Evolutionary conservation across 2,113 vertebrate genomes (phyloP).

Genomic region (Seriola dumerili): DNA sequence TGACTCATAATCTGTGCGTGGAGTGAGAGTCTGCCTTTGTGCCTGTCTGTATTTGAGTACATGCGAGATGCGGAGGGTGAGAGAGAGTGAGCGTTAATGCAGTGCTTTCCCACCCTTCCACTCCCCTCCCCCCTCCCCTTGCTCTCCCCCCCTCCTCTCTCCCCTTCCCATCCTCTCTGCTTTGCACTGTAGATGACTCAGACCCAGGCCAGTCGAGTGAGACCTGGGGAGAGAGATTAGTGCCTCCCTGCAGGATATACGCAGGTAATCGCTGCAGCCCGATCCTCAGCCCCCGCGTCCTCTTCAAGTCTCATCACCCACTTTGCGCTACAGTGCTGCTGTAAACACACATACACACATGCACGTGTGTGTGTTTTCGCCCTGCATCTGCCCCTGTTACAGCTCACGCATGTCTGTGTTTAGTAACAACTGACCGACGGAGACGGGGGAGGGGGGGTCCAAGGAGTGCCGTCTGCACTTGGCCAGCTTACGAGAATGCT

Average conservation of each 20-base stretch:
- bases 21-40: slow-evolving; percentile 64
- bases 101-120: slow-evolving; percentile 81
- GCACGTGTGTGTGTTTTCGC: slow-evolving; percentile 71
- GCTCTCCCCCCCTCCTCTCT: slow-evolving; percentile 68
- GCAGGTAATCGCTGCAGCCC: slow-evolving; percentile 89
- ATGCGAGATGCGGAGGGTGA: slow-evolving; percentile 64
- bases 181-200: slow-evolving; percentile 93
- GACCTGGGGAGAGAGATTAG: slow-evolving; percentile 90
- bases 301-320: slow-evolving; percentile 50
- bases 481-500: slow-evolving; percentile 72
- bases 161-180: slow-evolving; percentile 85
- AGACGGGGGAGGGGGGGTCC: slow-evolving; percentile 7
- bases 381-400: slow-evolving; percentile 64
- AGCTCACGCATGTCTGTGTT: slow-evolving; percentile 78
- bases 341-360: slow-evolving; percentile 66
- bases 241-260: slow-evolving; percentile 92
- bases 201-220: slow-evolving; percentile 91
- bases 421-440: slow-evolving; percentile 18
- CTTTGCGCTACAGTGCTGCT: slow-evolving; percentile 51
- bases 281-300: slow-evolving; percentile 51
- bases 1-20: slow-evolving; percentile 74
- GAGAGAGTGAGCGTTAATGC: slow-evolving; percentile 80
- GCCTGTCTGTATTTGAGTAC: slow-evolving; percentile 61
- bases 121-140: background rate
- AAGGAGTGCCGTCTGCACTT: slow-evolving; percentile 47